phyloP scores from a whole-genome alignment of 1,140 invertebrate genomes.

The Hyles euphorbiae region DNA sequence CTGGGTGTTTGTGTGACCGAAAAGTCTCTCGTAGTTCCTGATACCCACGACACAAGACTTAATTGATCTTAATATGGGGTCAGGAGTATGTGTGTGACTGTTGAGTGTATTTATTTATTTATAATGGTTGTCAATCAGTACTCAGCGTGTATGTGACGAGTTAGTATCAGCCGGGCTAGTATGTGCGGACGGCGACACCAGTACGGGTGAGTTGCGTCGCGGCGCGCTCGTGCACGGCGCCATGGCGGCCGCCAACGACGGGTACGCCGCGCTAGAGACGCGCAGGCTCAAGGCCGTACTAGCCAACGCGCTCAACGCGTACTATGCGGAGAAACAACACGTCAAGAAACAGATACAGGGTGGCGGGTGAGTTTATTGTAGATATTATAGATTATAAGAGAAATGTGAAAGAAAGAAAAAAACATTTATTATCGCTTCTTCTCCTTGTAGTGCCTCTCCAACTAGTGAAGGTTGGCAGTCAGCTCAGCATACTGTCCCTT shows the following conservation, averaged over 20 bases:
- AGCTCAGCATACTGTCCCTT: no score
- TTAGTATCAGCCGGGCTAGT: constrained; percentile 57
- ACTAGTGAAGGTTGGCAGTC: no score
- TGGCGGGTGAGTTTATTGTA: constrained; percentile 65
- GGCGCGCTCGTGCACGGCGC: constrained; percentile 64
- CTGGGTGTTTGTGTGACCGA: no score
- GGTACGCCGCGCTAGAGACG: constrained; percentile 55
- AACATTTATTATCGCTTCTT: no score
- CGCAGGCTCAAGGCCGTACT: constrained; percentile 48
- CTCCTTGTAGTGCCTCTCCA: no score
- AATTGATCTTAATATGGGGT: no score
- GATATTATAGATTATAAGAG: not conserved
- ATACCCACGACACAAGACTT: no score
- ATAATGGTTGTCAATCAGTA: constrained; percentile 28
- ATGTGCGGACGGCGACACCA: constrained; percentile 43
- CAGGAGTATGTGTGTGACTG: no score
- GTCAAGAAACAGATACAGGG: constrained; percentile 90
- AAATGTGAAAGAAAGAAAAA: not conserved
- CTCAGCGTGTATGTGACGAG: constrained; percentile 65
- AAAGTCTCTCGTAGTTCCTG: no score
- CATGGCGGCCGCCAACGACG: constrained; percentile 59
- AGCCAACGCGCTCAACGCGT: constrained; percentile 84
- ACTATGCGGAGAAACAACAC: constrained; percentile 96
- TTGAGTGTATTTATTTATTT: no score
- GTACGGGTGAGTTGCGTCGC: constrained; percentile 52